Evolutionary conservation across 2,797 vertebrate species (phyloP).

Genomic region (Allobates femoralis): DNA sequence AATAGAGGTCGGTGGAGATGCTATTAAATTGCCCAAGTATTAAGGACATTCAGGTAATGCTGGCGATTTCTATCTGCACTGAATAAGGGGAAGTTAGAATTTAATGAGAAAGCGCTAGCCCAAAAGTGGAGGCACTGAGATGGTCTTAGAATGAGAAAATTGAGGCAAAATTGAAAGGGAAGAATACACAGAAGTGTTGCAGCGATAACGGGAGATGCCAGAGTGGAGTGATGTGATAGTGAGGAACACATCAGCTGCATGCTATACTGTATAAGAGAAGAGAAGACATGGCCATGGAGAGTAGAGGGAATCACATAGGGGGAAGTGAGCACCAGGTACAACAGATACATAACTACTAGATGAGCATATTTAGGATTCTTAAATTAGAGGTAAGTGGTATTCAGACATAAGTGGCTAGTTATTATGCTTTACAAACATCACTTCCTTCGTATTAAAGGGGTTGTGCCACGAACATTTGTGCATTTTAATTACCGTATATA

Average conservation of each 20-base stretch:
- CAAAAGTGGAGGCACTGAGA: conserved; percentile 43
- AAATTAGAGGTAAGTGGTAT: background rate
- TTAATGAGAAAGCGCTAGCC: conserved; percentile 54
- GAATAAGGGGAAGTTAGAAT: conserved; percentile 48
- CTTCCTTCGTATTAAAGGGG: too few relatives aligned
- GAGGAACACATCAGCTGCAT: conserved; percentile 38
- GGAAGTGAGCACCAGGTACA: background rate
- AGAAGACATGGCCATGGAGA: conserved; percentile 2
- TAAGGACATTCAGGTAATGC: conserved; percentile 57
- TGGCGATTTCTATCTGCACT: conserved; percentile 53
- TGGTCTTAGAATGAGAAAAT: conserved; percentile 50
- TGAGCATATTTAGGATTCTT: background rate
- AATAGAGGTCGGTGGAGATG: conserved; percentile 60
- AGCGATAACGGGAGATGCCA: conserved; percentile 34
- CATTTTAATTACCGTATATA: too few relatives aligned
- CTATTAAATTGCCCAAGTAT: conserved; percentile 59
- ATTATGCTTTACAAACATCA: too few relatives aligned
- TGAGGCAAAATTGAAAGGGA: conserved; percentile 56
- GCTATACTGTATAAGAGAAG: background rate
- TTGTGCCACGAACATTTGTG: too few relatives aligned
- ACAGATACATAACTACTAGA: background rate
- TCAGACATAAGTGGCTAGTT: background rate
- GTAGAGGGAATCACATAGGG: background rate
- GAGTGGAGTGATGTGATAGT: conserved; percentile 37
- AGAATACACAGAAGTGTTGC: conserved; percentile 57